phyloP scores from a whole-genome alignment of 2,888 invertebrate species.

The Carcina quercana region DNA sequence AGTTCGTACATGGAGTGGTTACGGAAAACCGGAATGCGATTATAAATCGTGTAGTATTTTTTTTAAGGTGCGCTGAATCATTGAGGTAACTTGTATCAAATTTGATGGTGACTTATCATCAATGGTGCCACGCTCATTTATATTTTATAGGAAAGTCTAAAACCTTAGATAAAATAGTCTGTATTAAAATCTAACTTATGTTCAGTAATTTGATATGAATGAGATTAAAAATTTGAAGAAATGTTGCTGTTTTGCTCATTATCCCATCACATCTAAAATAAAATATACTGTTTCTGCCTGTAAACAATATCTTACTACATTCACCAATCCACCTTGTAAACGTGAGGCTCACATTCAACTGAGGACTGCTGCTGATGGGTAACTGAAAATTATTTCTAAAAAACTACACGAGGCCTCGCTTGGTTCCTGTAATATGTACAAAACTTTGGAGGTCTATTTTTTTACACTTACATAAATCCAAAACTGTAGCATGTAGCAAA shows the following conservation, averaged over 20 bases:
- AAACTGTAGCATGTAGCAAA: too few relatives aligned
- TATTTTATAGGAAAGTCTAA: constrained; percentile 58
- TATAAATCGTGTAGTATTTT: constrained; percentile 54
- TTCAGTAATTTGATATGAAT: constrained; percentile 69
- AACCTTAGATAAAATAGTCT: constrained; percentile 51
- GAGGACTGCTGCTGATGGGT: too few relatives aligned
- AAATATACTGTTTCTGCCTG: constrained; percentile 26
- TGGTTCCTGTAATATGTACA: too few relatives aligned
- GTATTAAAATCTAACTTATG: constrained; percentile 61
- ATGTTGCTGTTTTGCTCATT: constrained; percentile 22
- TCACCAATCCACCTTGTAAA: too few relatives aligned
- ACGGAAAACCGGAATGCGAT: constrained; percentile 45
- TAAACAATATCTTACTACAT: too few relatives aligned
- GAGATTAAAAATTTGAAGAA: constrained; percentile 60
- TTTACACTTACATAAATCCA: too few relatives aligned
- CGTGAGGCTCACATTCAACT: too few relatives aligned
- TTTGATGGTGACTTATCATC: constrained; percentile 41
- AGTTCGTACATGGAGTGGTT: constrained; percentile 31
- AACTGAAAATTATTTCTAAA: too few relatives aligned
- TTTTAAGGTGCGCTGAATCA: constrained; percentile 40
- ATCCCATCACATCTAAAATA: constrained; percentile 14
- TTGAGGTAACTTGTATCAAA: constrained; percentile 43
- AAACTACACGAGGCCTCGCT: too few relatives aligned
- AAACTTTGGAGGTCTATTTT: too few relatives aligned
- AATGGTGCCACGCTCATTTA: constrained; percentile 60